Percentiles rank a stretch among this genome's conserved stretches.
Conservation (phyloP, 1,140 invertebrate species). For the Leptonema lineaticorne region DNA sequence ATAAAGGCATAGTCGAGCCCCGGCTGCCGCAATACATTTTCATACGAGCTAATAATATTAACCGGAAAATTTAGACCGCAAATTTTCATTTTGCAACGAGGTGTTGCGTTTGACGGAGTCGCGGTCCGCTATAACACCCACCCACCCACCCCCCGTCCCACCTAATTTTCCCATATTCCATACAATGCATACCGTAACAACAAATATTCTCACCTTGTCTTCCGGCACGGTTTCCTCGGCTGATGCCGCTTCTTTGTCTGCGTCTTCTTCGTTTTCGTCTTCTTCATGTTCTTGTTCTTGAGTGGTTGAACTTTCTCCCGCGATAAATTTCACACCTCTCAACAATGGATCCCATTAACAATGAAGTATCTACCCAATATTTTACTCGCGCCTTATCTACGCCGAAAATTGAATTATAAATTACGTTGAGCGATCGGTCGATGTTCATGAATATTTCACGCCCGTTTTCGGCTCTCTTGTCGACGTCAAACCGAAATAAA, state of each 20-base stretch:
- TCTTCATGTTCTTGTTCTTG: not conserved
- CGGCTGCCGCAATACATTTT: not conserved
- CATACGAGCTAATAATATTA: not conserved
- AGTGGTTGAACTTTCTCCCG: conserved; percentile 4
- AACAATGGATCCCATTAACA: conserved; percentile 33
- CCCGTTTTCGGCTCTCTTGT: not conserved
- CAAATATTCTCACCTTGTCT: no score
- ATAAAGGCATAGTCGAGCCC: not conserved
- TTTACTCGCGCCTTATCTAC: conserved; percentile 26
- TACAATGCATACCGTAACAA: no score
- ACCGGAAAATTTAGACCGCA: not conserved
- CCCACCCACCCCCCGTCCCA: no score
- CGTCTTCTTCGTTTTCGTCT: not conserved
- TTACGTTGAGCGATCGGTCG: conserved; percentile 28
- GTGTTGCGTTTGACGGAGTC: not conserved
- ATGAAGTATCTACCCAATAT: conserved; percentile 31
- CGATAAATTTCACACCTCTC: conserved; percentile 27
- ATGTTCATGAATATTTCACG: conserved; percentile 29
- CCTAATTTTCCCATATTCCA: no score
- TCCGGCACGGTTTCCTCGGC: not conserved
- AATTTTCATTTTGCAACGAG: not conserved
- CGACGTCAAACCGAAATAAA: not conserved
- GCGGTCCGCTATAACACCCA: no score
- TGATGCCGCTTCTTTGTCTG: not conserved
- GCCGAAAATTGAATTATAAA: conserved; percentile 31